Percentiles rank a stretch among this genome's conserved stretches.
Conservation (phyloP, 2,888 invertebrate genomes). For the Coenonympha arcania region DNA sequence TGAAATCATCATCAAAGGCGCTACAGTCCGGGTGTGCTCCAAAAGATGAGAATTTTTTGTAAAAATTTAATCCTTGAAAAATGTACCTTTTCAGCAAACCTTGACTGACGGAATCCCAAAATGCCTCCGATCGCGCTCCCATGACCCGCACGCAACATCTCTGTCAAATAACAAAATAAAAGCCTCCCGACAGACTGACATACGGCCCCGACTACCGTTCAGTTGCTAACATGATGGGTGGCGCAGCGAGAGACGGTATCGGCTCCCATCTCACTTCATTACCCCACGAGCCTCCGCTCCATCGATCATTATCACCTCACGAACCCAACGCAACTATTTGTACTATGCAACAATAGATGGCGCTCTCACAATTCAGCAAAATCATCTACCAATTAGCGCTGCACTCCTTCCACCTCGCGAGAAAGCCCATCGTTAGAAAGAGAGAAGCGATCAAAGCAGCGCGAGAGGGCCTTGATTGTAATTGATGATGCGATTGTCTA, state of each 20-base stretch:
- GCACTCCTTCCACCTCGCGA: conserved; percentile 34
- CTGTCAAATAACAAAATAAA: conserved; percentile 45
- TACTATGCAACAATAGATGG: conserved; percentile 72
- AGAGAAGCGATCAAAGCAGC: conserved; percentile 40
- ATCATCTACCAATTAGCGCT: conserved; percentile 68
- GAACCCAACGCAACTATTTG: conserved; percentile 58
- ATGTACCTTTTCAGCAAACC: too few species aligned
- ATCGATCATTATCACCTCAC: conserved; percentile 68
- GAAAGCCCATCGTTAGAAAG: conserved; percentile 7
- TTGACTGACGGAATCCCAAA: conserved; percentile 1
- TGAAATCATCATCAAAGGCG: too few species aligned
- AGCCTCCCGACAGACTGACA: conserved; percentile 38
- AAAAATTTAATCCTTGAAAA: too few species aligned
- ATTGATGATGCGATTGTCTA: conserved; percentile 71
- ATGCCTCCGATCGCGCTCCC: conserved; percentile 23
- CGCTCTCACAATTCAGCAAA: conserved; percentile 66
- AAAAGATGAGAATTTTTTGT: not conserved
- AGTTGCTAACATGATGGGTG: conserved; percentile 55
- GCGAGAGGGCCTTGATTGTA: conserved; percentile 64
- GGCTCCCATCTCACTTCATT: conserved; percentile 61
- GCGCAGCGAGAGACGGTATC: conserved; percentile 43
- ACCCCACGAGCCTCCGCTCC: conserved; percentile 39
- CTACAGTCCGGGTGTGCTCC: too few species aligned
- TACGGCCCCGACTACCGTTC: conserved; percentile 59
- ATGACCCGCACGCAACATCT: conserved; percentile 41